Base-by-base conservation (phyloP, 2,113 vertebrate species). In the Poicephalus gulielmi region DNA sequence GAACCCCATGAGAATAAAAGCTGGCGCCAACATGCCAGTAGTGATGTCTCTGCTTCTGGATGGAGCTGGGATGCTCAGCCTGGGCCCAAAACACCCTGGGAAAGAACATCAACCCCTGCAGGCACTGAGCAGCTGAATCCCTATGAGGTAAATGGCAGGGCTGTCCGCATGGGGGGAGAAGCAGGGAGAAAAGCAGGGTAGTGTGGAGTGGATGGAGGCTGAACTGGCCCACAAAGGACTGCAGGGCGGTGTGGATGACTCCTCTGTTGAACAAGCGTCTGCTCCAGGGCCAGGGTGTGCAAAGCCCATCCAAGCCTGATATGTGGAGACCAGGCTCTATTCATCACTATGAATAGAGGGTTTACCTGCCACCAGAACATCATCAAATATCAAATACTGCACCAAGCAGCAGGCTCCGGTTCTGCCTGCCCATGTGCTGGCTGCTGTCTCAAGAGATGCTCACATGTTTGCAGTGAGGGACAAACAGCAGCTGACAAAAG, bases 91-190 rank as follows among this genome's bases (percentile, higher is more conserved):
- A 10, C 74, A 89, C 77, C 90, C 90, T 39, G 47, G 62, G 78
- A 68, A 93, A 83, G 78, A 59, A 17, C 87, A 43, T 1, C 18
- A 27, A 18, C 68, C 90, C 84, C 92, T 89, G 81, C 87, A 71
- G 94, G 84, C 80, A 5, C n/a, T 3, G 73, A 88, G 91, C 93
- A 95, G 87, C 90, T 91, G 92, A 59, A 74, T 27, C 57, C 41
- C 91, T 5, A 6, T 0, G 57, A 53, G 66, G 55, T 31, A 69
- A 83, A 44, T 2, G 13, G 33, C 64, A 57, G 47, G 23, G 69
- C 64, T 62, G 31, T 5, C n/a, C 22, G 49, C 24, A 3, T 4
- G 1, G 44, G 20, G 37, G 59, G 6, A 63, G 33, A 69, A 50
- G 23, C 0, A 0, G 15, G 25, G n/a, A 62, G 46, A 22, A 82